Base-by-base conservation (phyloP, 2,888 invertebrate species). In the Gonocerus acuteangulatus region DNA sequence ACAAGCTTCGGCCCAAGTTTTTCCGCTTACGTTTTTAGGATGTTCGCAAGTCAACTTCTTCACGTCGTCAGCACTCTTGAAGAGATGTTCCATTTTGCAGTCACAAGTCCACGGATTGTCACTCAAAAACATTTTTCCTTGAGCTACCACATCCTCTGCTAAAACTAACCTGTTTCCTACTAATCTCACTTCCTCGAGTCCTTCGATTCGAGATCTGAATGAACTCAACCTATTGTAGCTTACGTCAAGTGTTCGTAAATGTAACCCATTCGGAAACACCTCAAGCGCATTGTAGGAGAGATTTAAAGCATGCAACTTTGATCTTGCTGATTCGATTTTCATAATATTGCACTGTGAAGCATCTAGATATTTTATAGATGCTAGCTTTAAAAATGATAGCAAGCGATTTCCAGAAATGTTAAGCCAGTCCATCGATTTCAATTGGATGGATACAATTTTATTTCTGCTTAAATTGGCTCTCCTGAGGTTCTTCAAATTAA, bases 21-120 rank as follows among this genome's bases (percentile, higher is more conserved):
- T 27, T 7, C 57, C 57, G 21, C 44, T 27, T 15, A 19, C 57
- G 32, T 57, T 57, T 47, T 45, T 57, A 4, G 57, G 57, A 19
- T 57, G 57, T 16, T 21, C 16, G 45, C 57, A 57, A 4, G 19
- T 11, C n/a, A 57, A 27, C 19, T 16, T 18, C 18, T 45, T 57
- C 2, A 23, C 15, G 19, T 57, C 47, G 16, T 45, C 45, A 19
- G 57, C 44, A 2, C 22, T 23, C 16, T 19, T 19, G 45, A 42
- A 57, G 2, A 57, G 45, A 19, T 57, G 45, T 2, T 57, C 45
- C 57, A 57, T 57, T n/a, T 23, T 45, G 32, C 57, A 57, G 16
- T 57, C 57, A 45, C 57, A 57, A 7, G 57, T 57, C 57, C 57
- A 57, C n/a, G 57, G 57, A 47, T 57, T 57, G 34, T 57, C 57